A percentile compares a stretch with the other conserved stretches of the same genome.
These are phyloP conservation scores for Urocolius indicus DNA, from an alignment of 2,113 vertebrate species.

Conservation along the genomic window DNA sequence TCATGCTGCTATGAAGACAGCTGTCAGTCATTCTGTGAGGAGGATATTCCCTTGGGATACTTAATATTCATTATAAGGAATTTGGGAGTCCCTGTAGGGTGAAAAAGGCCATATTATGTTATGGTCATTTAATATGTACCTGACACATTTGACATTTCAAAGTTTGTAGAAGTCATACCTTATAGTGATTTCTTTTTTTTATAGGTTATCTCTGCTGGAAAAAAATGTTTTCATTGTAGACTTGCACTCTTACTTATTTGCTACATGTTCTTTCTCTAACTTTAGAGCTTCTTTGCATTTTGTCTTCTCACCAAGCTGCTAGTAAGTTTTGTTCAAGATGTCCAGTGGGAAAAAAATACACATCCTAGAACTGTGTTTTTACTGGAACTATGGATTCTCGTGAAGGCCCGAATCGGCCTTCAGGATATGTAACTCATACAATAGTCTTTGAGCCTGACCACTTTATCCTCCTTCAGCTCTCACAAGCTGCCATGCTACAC, in stretches of 20 bases:
- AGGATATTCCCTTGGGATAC: neutral
- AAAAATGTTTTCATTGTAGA: neutral
- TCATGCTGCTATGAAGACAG: neutral
- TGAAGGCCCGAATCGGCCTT: neutral
- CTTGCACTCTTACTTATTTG: neutral
- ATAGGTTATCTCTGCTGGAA: neutral
- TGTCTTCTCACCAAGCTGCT: neutral
- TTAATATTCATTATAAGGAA: neutral
- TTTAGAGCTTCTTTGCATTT: neutral
- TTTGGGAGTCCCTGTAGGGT: neutral
- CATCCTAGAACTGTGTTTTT: neutral
- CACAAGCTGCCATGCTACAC: accelerated
- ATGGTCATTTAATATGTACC: neutral
- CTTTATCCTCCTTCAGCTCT: neutral
- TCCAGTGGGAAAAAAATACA: neutral
- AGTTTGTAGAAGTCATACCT: neutral
- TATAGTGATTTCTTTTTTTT: neutral
- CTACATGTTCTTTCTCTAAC: neutral
- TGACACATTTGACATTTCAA: neutral
- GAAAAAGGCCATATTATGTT: neutral
- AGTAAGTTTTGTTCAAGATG: neutral
- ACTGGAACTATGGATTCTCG: neutral
- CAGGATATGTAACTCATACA: neutral
- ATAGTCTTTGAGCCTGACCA: neutral
- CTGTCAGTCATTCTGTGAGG: neutral